These are phyloP conservation scores for Clivina fossor DNA, from an alignment of 2,888 invertebrate species.

Conservation along the genomic window DNA sequence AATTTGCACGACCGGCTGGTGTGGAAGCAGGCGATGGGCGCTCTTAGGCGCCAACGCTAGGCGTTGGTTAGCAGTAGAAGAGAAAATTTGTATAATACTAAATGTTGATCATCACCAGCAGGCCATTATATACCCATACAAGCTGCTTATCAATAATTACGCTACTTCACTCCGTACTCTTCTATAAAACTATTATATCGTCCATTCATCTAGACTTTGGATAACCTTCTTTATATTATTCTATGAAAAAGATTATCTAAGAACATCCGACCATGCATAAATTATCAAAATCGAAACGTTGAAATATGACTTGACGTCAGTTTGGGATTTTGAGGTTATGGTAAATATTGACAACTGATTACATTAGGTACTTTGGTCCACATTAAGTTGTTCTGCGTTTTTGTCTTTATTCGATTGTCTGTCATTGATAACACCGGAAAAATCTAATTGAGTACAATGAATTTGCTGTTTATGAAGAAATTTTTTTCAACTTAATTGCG, in stretches of 20 bases:
- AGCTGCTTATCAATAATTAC: constrained; percentile 14
- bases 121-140: constrained; percentile 18
- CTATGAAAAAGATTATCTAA: constrained; percentile 16
- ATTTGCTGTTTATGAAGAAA: no score
- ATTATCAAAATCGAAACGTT: constrained; percentile 3
- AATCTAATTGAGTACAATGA: no score
- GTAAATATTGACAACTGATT: constrained; percentile 12
- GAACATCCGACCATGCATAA: constrained; percentile 1
- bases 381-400: no score
- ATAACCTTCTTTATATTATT: constrained; percentile 24
- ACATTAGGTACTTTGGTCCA: no score
- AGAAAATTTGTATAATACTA: constrained; percentile 28
- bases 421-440: no score
- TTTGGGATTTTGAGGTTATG: constrained; percentile 6
- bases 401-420: no score
- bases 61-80: constrained; percentile 18
- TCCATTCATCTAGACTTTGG: constrained; percentile 31
- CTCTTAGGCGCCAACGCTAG: constrained; percentile 38
- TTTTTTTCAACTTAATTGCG: no score
- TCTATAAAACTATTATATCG: constrained; percentile 13
- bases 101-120: background rate
- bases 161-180: constrained; percentile 7
- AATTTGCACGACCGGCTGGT: constrained; percentile 39
- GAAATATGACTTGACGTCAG: constrained; percentile 18
- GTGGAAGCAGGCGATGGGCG: constrained; percentile 36